phyloP scores from a whole-genome alignment of 2,888 invertebrate genomes.

The Latrodectus hesperus region DNA sequence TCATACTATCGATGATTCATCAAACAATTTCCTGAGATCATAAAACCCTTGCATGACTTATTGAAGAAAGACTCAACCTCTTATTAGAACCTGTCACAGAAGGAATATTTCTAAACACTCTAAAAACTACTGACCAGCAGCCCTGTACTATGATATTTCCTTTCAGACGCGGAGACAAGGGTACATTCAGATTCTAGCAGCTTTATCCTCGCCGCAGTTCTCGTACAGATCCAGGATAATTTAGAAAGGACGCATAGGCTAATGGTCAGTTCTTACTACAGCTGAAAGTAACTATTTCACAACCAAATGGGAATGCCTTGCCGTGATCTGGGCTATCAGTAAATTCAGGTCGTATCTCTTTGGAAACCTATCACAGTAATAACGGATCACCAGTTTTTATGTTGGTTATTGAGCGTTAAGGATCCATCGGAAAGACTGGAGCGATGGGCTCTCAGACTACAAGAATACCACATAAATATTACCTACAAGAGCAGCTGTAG shows the following conservation, averaged over 20 bases:
- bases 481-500: constrained; percentile 74
- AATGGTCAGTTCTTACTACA: neutral
- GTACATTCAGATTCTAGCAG: too few relatives aligned
- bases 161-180: too few relatives aligned
- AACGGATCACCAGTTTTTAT: constrained; percentile 71
- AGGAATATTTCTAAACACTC: constrained; percentile 17
- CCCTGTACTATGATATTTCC: too few relatives aligned
- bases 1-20: neutral
- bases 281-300: constrained; percentile 39
- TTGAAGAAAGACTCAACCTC: constrained; percentile 34
- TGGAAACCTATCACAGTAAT: constrained; percentile 69
- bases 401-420: neutral
- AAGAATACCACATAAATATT: constrained; percentile 74
- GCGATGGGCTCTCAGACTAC: constrained; percentile 76
- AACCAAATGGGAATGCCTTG: constrained; percentile 69
- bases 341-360: constrained; percentile 71
- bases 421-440: constrained; percentile 72
- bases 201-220: too few relatives aligned
- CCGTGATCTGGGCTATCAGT: constrained; percentile 69
- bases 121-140: too few relatives aligned
- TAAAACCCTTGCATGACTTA: constrained; percentile 38
- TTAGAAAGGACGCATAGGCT: neutral
- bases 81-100: neutral
- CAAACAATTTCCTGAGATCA: constrained; percentile 31
- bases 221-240: too few relatives aligned